phyloP scores from a whole-genome alignment of 2,797 vertebrate species.

The Enteromius trimaculatus region DNA sequence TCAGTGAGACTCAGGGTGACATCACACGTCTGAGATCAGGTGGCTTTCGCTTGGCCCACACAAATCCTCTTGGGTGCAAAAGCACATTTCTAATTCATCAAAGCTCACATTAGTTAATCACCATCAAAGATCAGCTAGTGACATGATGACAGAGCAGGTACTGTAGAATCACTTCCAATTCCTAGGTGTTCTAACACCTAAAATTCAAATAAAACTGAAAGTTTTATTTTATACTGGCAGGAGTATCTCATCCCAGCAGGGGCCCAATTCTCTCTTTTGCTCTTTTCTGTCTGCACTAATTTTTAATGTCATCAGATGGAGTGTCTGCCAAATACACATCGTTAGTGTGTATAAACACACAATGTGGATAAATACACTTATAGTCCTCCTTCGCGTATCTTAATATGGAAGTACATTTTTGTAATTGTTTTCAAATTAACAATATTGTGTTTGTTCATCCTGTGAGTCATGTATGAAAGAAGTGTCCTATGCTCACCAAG shows the following conservation, averaged over 20 bases:
- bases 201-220: background rate
- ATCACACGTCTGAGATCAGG: slow-evolving; percentile 28
- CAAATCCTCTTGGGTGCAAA: slow-evolving; percentile 8
- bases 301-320: background rate
- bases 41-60: background rate
- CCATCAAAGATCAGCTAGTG: background rate
- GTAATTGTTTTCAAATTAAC: background rate
- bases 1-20: background rate
- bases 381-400: background rate
- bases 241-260: background rate
- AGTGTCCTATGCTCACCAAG: background rate
- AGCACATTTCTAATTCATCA: slow-evolving; percentile 28
- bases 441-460: background rate
- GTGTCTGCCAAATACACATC: background rate
- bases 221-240: background rate
- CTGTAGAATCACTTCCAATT: background rate
- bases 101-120: slow-evolving; percentile 16
- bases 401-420: background rate
- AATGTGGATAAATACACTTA: background rate
- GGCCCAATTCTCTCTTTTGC: background rate
- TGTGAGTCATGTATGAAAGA: background rate
- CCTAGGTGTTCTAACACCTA: background rate
- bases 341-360: too few relatives aligned
- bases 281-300: background rate
- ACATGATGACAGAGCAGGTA: background rate